A percentile compares a stretch with the other conserved stretches of the same genome.
phyloP scores from a whole-genome alignment of 2,113 vertebrate species.

The Euleptes europaea region DNA sequence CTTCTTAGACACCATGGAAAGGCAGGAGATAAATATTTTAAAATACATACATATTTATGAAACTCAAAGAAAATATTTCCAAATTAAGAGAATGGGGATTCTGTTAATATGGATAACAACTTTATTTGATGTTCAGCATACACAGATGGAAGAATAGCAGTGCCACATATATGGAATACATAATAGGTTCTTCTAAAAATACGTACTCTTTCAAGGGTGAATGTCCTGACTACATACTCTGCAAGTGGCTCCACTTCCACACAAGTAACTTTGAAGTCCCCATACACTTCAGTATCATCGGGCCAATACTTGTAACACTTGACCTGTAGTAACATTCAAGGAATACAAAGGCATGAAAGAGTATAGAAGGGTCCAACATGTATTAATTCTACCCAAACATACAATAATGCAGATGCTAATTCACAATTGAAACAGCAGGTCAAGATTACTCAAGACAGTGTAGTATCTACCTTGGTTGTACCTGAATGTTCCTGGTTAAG shows the following conservation, averaged over 20 bases:
- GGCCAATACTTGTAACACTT: conserved; percentile 99
- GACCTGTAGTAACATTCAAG: conserved; percentile 76
- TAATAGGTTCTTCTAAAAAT: neutral
- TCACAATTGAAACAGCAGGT: neutral
- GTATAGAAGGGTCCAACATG: accelerated
- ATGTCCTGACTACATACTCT: conserved; percentile 96
- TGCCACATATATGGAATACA: neutral
- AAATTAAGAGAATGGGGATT: too few relatives aligned
- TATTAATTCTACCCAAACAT: neutral
- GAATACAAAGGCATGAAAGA: conserved; percentile 34
- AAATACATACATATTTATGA: too few relatives aligned
- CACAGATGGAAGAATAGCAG: neutral
- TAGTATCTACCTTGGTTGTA: neutral
- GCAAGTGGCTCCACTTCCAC: conserved; percentile 95
- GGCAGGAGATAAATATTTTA: too few relatives aligned
- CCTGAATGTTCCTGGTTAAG: too few relatives aligned
- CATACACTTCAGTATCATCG: conserved; percentile 95
- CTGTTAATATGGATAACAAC: too few relatives aligned
- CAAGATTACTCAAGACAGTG: neutral
- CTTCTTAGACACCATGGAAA: too few relatives aligned
- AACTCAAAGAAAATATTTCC: too few relatives aligned
- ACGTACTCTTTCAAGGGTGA: conserved; percentile 95
- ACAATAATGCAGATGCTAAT: accelerated
- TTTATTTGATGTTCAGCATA: neutral
- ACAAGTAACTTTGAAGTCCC: conserved; percentile 97